Evolutionary conservation across 2,888 invertebrate species (phyloP).

Genomic region (Nephrotoma appendiculata): DNA sequence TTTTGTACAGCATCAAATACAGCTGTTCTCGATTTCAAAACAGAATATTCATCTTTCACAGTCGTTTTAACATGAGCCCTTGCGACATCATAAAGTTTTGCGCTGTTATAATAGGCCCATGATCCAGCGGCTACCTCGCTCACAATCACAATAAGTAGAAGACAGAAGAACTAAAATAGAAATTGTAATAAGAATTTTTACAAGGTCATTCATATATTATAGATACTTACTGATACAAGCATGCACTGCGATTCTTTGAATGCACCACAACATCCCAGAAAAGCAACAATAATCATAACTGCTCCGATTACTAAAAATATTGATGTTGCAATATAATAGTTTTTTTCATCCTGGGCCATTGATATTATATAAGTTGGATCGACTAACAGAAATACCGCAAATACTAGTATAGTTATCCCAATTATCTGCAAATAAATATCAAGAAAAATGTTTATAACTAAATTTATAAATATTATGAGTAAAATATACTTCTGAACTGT

Average conservation of each 20-base stretch:
- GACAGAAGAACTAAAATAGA: conserved; percentile 54
- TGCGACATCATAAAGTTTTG: conserved; percentile 48
- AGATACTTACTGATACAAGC: conserved; percentile 50
- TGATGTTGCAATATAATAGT: conserved; percentile 54
- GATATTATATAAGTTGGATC: conserved; percentile 60
- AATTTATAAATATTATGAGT: neutral
- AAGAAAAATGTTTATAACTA: neutral
- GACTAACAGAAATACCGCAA: conserved; percentile 63
- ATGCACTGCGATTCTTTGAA: conserved; percentile 63
- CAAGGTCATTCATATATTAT: neutral
- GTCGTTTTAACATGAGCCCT: conserved; percentile 45
- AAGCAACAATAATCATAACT: conserved; percentile 57
- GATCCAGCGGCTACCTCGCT: conserved; percentile 63
- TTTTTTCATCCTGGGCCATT: conserved; percentile 45
- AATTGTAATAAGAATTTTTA: neutral
- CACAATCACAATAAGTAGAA: conserved; percentile 60
- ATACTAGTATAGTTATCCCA: conserved; percentile 50
- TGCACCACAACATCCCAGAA: conserved; percentile 74
- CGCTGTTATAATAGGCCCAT: conserved; percentile 60
- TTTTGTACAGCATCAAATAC: conserved; percentile 53
- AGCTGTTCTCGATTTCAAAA: conserved; percentile 37
- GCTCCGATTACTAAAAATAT: conserved; percentile 57
- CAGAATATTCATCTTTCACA: conserved; percentile 46
- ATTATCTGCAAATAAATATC: conserved; percentile 41
- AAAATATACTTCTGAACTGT: neutral